These are phyloP conservation scores for Otus sunia DNA, from an alignment of 2,113 vertebrate genomes.

Conservation along the genomic window DNA sequence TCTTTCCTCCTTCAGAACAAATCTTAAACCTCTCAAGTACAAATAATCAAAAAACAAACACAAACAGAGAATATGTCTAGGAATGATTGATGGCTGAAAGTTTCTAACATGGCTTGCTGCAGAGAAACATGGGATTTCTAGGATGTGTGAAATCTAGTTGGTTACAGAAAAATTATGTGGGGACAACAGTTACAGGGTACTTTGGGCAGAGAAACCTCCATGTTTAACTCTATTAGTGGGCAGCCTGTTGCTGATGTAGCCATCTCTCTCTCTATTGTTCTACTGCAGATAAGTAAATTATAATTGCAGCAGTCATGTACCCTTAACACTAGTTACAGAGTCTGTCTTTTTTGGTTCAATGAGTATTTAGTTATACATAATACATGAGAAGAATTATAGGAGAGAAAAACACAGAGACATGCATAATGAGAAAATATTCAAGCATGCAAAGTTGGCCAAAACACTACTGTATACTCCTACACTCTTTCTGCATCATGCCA, in stretches of 20 bases:
- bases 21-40: not conserved
- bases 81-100: not conserved
- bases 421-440: not conserved
- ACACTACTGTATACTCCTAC: rapidly evolving
- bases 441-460: not conserved
- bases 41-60: not conserved
- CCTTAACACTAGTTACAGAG: not conserved
- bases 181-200: not conserved
- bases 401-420: not conserved
- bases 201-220: not conserved
- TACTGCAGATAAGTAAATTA: not conserved
- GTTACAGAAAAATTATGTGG: not conserved
- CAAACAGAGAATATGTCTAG: rapidly evolving
- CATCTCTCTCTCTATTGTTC: not conserved
- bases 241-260: not conserved
- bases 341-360: not conserved
- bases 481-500: not conserved
- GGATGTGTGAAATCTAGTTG: not conserved
- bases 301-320: not conserved
- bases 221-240: not conserved
- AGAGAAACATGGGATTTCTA: not conserved
- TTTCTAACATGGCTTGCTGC: not conserved
- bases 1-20: not conserved
- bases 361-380: not conserved
- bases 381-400: not conserved